These are phyloP conservation scores for Boleophthalmus pectinirostris DNA, from an alignment of 2,113 vertebrate genomes.

Conservation along the genomic window DNA sequence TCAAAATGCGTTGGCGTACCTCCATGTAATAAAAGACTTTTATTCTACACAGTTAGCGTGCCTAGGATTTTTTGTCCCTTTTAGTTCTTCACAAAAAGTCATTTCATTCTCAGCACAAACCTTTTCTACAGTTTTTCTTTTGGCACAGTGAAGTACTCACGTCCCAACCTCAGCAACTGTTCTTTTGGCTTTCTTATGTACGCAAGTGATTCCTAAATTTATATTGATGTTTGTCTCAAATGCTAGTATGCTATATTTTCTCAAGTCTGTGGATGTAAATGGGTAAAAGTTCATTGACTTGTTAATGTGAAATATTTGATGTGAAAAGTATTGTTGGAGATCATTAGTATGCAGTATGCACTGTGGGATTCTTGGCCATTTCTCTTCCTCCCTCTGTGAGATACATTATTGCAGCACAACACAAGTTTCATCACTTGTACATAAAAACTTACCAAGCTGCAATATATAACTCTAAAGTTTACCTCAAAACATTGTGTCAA, in stretches of 20 bases:
- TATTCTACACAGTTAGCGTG: too few species aligned
- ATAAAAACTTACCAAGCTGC: constrained; percentile 50
- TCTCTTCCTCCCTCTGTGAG: constrained; percentile 16
- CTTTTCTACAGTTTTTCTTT: too few species aligned
- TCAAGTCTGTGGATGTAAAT: neutral
- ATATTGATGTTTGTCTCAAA: neutral
- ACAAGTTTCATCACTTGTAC: constrained; percentile 44
- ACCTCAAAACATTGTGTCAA: constrained; percentile 37
- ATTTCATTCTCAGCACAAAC: too few species aligned
- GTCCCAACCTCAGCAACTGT: too few species aligned
- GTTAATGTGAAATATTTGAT: neutral
- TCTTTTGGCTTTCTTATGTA: too few species aligned
- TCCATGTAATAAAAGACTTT: too few species aligned
- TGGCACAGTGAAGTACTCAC: too few species aligned
- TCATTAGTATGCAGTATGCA: constrained; percentile 24
- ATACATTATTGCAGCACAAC: constrained; percentile 39
- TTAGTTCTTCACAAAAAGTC: too few species aligned
- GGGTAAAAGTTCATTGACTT: neutral
- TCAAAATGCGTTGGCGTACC: too few species aligned
- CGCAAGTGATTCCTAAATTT: neutral
- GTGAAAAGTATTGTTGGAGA: neutral
- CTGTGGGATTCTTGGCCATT: neutral
- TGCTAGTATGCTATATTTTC: neutral
- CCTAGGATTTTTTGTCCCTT: too few species aligned
- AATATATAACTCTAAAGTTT: constrained; percentile 56